Base-by-base conservation (phyloP, 2,888 invertebrate genomes). In the Dromius quadrimaculatus region DNA sequence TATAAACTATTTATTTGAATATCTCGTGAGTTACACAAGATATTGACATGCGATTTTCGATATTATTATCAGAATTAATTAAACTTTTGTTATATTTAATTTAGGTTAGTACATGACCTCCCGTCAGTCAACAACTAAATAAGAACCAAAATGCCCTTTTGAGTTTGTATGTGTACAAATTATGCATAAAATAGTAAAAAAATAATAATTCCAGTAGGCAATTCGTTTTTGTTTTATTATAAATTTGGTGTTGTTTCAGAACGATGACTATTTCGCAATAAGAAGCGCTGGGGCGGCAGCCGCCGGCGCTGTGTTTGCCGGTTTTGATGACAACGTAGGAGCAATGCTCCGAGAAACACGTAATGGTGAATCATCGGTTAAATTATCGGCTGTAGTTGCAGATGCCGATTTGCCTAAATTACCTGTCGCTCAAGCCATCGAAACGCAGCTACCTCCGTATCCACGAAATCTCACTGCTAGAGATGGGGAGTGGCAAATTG, bases 401-500 rank as follows among this genome's bases (percentile, higher is more conserved):
- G n/a, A n/a, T 6, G 50, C 36, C 38, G 72, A 75, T 63, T 73
- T 76, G 71, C 61, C 74, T 23, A 74, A 74, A 61, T 32, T 72
- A 2, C 75, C 78, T 2, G 41, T 73, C 17, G 63, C 70, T n/a
- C 38, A 65, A 11, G 47, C 62, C 22, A 34, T 76, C 8, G 82
- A 83, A 74, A 76, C 76, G 17, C 79, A 79, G 72, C 79, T 89
- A 74, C 89, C 89, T 22, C 85, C 85, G 75, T 87, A 88, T 75
- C 88, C 89, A 74, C 86, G 87, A 75, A 90, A 89, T 80, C 85
- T 88, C 47, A 85, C 87, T 75, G 88, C 92, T 72, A 88, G 86
- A 66, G 90, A 92, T 79, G 93, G 92, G 34, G 87, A 88, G 72
- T 94, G 94, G 94, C 91, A 93, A 80, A 88, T 87, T 43, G 90